phyloP scores from a whole-genome alignment of 2,888 invertebrate species.

The Acrocyrtus sp. region DNA sequence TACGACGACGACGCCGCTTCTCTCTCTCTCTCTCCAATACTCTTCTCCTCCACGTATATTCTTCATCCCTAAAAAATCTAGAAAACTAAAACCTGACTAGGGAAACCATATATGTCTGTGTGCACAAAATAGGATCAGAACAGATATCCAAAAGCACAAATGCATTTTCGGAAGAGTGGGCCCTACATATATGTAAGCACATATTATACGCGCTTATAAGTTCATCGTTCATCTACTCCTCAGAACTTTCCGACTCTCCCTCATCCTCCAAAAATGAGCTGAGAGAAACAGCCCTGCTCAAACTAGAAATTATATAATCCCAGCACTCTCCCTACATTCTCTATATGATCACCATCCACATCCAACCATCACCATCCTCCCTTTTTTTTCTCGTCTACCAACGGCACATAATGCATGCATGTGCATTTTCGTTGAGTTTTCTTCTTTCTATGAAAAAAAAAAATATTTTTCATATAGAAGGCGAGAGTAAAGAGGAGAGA shows the following conservation, averaged over 20 bases:
- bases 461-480: no score
- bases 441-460: slow-evolving; percentile 9
- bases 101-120: no score
- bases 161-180: no score
- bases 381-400: no score
- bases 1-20: slow-evolving; percentile 50
- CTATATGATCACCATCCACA: not conserved
- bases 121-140: no score
- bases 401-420: not conserved
- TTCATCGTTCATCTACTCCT: no score
- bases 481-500: no score
- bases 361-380: slow-evolving; percentile 5
- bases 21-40: no score
- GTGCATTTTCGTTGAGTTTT: not conserved
- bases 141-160: no score
- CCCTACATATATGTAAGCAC: slow-evolving; percentile 2
- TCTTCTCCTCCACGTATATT: slow-evolving; percentile 12
- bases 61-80: no score
- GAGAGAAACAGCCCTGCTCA: not conserved
- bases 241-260: slow-evolving; percentile 6
- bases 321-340: slow-evolving; percentile 3
- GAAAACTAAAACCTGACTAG: no score
- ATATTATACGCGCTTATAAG: no score
- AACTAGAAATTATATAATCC: not conserved
- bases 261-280: slow-evolving; percentile 13